phyloP scores from a whole-genome alignment of 2,113 vertebrate genomes.

The Cavia porcellus region DNA sequence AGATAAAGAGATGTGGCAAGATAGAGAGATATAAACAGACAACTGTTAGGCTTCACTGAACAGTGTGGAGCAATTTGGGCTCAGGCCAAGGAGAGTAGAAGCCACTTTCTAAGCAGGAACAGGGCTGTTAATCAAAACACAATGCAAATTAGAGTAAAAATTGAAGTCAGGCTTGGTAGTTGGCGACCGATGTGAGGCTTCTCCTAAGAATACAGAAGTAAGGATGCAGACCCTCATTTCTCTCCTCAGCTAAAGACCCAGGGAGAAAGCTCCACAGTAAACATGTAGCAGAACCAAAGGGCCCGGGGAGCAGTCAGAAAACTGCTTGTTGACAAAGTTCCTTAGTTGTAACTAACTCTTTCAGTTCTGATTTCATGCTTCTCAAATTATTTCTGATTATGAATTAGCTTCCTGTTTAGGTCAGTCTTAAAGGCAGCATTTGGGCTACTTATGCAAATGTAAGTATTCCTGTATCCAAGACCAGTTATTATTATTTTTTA shows the following conservation, averaged over 20 bases:
- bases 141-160: constrained; percentile 48
- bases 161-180: constrained; percentile 1
- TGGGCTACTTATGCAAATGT: neutral
- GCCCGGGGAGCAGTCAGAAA: neutral
- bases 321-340: constrained; percentile 11
- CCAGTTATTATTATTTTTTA: too few species aligned
- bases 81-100: constrained; percentile 47
- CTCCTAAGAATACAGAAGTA: constrained; percentile 1
- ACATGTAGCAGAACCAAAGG: neutral
- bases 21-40: constrained; percentile 53
- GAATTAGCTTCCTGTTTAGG: neutral
- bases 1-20: neutral
- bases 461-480: neutral
- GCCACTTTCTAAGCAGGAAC: constrained; percentile 20
- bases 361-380: constrained; percentile 40
- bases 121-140: constrained; percentile 63
- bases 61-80: neutral
- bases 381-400: constrained; percentile 35
- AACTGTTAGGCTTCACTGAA: constrained; percentile 50
- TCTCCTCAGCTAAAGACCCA: neutral
- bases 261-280: constrained; percentile 20
- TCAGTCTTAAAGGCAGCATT: neutral
- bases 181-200: neutral
- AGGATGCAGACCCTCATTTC: neutral
- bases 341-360: constrained; percentile 32